Conservation (phyloP, 2,888 invertebrate species). For the Drosophila maculinotata region DNA sequence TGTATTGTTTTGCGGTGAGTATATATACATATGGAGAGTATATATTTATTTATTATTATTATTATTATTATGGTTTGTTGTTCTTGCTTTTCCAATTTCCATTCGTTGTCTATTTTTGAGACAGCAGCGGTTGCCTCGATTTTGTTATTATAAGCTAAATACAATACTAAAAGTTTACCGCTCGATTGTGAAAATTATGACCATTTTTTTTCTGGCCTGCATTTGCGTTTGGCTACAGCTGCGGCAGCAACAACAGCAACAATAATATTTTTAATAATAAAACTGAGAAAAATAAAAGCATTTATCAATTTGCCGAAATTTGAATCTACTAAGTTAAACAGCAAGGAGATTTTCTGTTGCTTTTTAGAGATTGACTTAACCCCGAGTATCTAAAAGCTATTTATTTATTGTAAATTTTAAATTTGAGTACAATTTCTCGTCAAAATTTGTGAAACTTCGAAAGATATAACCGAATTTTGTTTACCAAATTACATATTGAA, state of each 20-base stretch:
- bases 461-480: no score
- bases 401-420: no score
- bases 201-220: constrained; percentile 22
- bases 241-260: constrained; percentile 4
- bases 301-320: constrained; percentile 1
- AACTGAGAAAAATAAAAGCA: background rate
- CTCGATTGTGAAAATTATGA: constrained; percentile 44
- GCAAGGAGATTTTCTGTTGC: no score
- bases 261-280: constrained; percentile 5
- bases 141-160: constrained; percentile 35
- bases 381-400: no score
- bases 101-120: constrained; percentile 33
- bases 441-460: no score
- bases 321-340: no score
- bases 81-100: constrained; percentile 26
- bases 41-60: constrained; percentile 34
- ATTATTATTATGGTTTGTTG: constrained; percentile 26
- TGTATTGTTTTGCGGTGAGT: constrained; percentile 55
- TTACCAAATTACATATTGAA: no score
- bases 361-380: no score
- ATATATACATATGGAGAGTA: constrained; percentile 2
- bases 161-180: constrained; percentile 40
- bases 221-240: constrained; percentile 4
- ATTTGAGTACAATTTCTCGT: no score
- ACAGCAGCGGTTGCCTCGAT: constrained; percentile 12